Evolutionary conservation across 2,797 vertebrate genomes (phyloP), one percentile per base, ranked within the genome.

Genomic region (Cyprinella venusta): DNA sequence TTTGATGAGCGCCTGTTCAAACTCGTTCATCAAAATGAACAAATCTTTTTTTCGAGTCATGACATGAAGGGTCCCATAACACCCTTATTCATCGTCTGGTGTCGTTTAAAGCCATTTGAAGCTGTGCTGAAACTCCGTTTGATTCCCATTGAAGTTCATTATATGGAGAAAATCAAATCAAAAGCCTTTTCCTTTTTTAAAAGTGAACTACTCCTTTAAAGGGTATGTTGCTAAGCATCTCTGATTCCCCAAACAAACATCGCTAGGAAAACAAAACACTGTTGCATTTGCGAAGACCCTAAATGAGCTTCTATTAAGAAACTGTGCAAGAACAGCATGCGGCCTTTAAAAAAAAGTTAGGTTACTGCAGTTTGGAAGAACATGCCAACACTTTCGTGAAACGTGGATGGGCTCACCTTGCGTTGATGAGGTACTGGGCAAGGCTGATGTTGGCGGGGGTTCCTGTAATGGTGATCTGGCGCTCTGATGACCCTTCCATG

Each of bases 361-460:
- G 18, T 54, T 76, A 79, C 75, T 81, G 38, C 45, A 78, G 21
- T 61, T 21, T 75, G 69, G 61, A 26, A 67, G 69, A 48, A 76
- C 65, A 40, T 26, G 30, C 26, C 21, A 24, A 50, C 18, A 12
- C 10, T 65, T 72, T 71, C 13, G 38, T 59, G 72, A 67, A 68
- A 80, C 18, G 63, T 2, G 40, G 42, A 48, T 0, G 9, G 82
- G 82, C 92, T 94, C 93, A 98, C 97, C 97, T 98, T 93, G 97
- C 97, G 18, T 99, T 98, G 95, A 98, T 99, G 95, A 99, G 97
- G 93, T 99, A 99, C 93, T 99, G 97, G 52, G 97, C 97, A 59
- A 99, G 96, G 94, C 97, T 99, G 95, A 99, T 98, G 94, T 98
- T 99, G 88, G 97, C 97, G 36, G 97, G 97, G 92, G 96, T 97